phyloP scores from a whole-genome alignment of 1,140 invertebrate genomes.

The Oncopeltus fasciatus region DNA sequence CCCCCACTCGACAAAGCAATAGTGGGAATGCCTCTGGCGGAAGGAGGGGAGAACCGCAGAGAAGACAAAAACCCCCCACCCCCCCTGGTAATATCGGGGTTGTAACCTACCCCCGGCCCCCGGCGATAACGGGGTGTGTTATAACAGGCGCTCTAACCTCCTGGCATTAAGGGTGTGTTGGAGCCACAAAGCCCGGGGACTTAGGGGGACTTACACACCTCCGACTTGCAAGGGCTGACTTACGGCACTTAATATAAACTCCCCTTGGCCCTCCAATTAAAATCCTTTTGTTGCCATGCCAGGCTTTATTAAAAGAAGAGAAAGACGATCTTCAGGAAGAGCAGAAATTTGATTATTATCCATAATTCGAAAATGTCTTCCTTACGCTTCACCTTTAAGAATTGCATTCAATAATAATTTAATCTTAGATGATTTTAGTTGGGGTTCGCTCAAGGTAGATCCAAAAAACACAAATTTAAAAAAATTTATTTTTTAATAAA shows the following conservation, averaged over 20 bases:
- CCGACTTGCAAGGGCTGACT: neutral
- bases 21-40: neutral
- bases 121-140: neutral
- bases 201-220: neutral
- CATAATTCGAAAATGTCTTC: no score
- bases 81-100: neutral
- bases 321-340: no score
- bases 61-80: neutral
- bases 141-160: neutral
- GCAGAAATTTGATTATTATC: no score
- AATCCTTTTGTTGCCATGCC: neutral
- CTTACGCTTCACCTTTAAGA: no score
- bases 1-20: no score
- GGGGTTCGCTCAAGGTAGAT: no score
- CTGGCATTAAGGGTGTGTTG: neutral
- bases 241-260: neutral
- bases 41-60: neutral
- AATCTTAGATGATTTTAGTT: no score
- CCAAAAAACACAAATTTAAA: no score
- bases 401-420: no score
- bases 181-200: neutral
- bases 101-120: no score
- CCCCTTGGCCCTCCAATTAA: neutral
- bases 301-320: neutral
- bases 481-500: no score